These are phyloP conservation scores for Todus mexicanus DNA, from an alignment of 2,797 vertebrate genomes.

Conservation along the genomic window DNA sequence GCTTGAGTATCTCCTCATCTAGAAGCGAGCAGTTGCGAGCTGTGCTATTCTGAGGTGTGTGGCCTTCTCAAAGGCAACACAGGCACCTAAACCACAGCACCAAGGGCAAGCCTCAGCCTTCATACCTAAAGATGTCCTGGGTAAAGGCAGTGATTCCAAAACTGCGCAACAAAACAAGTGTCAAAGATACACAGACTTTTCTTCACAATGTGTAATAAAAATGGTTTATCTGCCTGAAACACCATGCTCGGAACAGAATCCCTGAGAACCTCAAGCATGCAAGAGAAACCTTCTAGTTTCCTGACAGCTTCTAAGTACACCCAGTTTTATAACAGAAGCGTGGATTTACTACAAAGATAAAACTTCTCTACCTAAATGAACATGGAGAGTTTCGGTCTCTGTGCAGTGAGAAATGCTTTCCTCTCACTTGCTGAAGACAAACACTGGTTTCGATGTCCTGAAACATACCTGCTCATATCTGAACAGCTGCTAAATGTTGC, in stretches of 20 bases:
- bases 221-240: background rate
- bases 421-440: background rate
- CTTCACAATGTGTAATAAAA: background rate
- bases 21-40: background rate
- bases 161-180: background rate
- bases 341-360: background rate
- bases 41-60: background rate
- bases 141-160: background rate
- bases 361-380: background rate
- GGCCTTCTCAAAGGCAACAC: background rate
- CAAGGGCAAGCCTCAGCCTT: background rate
- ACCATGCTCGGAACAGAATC: background rate
- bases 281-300: background rate
- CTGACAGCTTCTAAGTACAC: background rate
- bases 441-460: background rate
- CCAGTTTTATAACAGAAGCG: background rate
- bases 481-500: background rate
- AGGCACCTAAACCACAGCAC: background rate
- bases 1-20: background rate
- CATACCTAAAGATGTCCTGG: background rate
- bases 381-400: background rate
- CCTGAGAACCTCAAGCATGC: background rate
- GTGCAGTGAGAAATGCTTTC: background rate
- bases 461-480: background rate
- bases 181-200: background rate